phyloP scores from a whole-genome alignment of 2,113 vertebrate genomes.

The Semicossyphus pulcher region DNA sequence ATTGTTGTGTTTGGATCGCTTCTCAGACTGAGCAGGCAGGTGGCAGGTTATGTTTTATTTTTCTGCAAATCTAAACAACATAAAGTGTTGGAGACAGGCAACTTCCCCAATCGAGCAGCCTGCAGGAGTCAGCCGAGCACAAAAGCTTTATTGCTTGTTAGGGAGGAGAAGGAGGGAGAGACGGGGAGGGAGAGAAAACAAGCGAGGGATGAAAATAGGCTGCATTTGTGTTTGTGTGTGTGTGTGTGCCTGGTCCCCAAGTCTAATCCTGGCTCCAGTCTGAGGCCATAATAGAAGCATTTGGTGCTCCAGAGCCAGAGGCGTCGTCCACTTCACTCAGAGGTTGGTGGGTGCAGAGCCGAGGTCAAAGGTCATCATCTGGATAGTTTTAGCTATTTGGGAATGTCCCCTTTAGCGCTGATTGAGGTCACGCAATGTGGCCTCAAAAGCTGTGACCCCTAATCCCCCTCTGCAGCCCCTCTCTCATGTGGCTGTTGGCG shows the following conservation, averaged over 20 bases:
- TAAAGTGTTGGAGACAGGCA: slow-evolving; percentile 65
- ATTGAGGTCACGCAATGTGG: slow-evolving; percentile 72
- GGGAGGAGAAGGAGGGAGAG: slow-evolving; percentile 28
- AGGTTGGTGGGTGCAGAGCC: slow-evolving; percentile 55
- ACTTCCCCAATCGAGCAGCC: slow-evolving; percentile 56
- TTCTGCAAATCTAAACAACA: slow-evolving; percentile 67
- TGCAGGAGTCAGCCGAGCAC: slow-evolving; percentile 50
- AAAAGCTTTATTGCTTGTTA: slow-evolving; percentile 66
- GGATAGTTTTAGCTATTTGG: slow-evolving; percentile 82
- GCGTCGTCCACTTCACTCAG: slow-evolving; percentile 62
- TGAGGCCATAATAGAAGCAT: slow-evolving; percentile 39
- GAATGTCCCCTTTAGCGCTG: slow-evolving; percentile 66
- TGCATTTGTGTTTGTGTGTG: slow-evolving; percentile 25
- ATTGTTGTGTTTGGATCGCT: slow-evolving; percentile 64
- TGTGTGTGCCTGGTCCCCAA: slow-evolving; percentile 11
- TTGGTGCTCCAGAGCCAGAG: slow-evolving; percentile 54
- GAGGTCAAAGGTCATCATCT: slow-evolving; percentile 82
- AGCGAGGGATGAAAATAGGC: slow-evolving; percentile 33
- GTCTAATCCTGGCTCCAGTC: slow-evolving; percentile 47
- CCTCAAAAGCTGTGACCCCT: slow-evolving; percentile 74
- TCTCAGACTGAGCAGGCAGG: slow-evolving; percentile 47
- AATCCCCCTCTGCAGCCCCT: slow-evolving; percentile 49
- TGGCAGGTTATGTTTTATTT: slow-evolving; percentile 70
- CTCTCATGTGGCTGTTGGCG: slow-evolving; percentile 62
- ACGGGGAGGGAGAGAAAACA: slow-evolving; percentile 27